Evolutionary conservation across 2,888 invertebrate genomes (phyloP).

Genomic region (Luffia ferchaultella): DNA sequence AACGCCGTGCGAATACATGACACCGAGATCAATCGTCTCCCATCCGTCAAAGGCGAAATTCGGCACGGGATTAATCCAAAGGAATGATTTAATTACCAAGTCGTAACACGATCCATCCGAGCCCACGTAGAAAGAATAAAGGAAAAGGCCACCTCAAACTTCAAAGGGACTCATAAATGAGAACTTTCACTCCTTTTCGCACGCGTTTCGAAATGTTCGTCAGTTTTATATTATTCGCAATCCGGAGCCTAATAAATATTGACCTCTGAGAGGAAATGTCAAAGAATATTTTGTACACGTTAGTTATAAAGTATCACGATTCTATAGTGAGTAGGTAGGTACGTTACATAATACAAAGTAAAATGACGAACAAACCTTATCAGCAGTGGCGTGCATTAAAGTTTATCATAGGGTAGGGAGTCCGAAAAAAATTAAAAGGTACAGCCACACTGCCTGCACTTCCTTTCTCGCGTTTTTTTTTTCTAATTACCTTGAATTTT

Average conservation of each 20-base stretch:
- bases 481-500: too few relatives aligned
- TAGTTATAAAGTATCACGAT: too few relatives aligned
- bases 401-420: too few relatives aligned
- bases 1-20: neutral
- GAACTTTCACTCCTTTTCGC: slow-evolving; percentile 28
- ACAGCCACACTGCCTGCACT: too few relatives aligned
- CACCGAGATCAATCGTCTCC: neutral
- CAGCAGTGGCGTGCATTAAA: too few relatives aligned
- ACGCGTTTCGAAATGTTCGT: neutral
- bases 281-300: neutral
- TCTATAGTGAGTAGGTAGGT: too few relatives aligned
- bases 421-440: too few relatives aligned
- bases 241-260: neutral
- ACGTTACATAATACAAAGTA: too few relatives aligned
- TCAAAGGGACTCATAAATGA: slow-evolving; percentile 39
- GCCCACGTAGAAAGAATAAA: slow-evolving; percentile 24
- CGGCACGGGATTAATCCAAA: slow-evolving; percentile 35
- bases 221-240: neutral
- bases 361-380: too few relatives aligned
- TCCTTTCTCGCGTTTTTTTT: too few relatives aligned
- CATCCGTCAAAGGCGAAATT: neutral
- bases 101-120: slow-evolving; percentile 34
- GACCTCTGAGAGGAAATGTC: neutral
- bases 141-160: slow-evolving; percentile 27
- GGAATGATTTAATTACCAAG: slow-evolving; percentile 51